Percentiles rank a stretch among this genome's conserved stretches.
Conservation (phyloP, 92 coral and sea anemone genomes). For the Galaxea fascicularis region DNA sequence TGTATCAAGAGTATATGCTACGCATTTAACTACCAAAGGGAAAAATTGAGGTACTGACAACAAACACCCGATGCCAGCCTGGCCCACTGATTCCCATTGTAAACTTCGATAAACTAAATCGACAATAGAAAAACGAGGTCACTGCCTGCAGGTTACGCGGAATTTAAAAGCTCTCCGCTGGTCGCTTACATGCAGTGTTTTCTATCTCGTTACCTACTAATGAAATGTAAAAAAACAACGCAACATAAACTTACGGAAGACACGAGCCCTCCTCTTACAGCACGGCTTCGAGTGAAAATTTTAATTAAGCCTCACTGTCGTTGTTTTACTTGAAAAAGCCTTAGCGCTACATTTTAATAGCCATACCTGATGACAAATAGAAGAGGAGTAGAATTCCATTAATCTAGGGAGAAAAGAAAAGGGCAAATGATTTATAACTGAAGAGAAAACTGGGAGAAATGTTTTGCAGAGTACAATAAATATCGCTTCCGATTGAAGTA, state of each 20-base stretch:
- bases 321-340: not conserved
- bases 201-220: not conserved
- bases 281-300: not conserved
- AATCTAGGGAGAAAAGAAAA: not conserved
- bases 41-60: no score
- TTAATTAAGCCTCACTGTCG: not conserved
- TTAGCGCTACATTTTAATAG: not conserved
- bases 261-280: not conserved
- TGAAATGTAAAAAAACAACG: not conserved
- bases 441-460: not conserved
- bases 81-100: no score
- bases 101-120: no score
- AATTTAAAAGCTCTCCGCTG: not conserved
- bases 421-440: not conserved
- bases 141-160: no score
- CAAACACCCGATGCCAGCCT: no score
- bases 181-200: not conserved
- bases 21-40: no score
- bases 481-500: not conserved
- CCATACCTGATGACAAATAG: conserved; percentile 24
- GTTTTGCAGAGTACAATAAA: not conserved
- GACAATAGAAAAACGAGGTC: no score
- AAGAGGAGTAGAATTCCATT: conserved; percentile 7
- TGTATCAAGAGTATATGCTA: no score
- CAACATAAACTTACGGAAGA: not conserved